Base-by-base conservation (phyloP, 2,888 invertebrate species). In the Chorisops tibialis region DNA sequence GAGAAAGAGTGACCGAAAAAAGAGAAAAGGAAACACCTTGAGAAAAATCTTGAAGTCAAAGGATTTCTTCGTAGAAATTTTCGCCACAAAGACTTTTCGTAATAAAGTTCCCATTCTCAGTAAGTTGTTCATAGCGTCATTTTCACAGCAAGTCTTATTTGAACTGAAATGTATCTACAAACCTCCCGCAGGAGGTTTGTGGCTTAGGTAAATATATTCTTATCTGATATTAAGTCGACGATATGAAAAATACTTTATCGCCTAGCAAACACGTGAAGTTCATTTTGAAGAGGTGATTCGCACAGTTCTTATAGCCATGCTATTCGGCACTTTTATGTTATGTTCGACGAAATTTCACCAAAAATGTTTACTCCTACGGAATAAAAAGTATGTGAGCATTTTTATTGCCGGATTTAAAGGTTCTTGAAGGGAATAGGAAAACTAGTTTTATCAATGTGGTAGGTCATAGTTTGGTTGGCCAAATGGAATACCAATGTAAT, bases 21-120 rank as follows among this genome's bases (percentile, higher is more conserved):
- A n/a, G n/a, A n/a, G n/a, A n/a, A n/a, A n/a, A n/a, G n/a, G n/a
- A n/a, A 30, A 2, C 30, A 30, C 30, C 9, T 30, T 30, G 30
- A 5, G 30, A 2, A 30, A 30, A 30, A 1, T 2, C 30, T 7
- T 19, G 16, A 45, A 45, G 19, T 45, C 45, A 45, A 45, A 45
- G 18, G 16, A 45, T 18, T 16, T 16, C 5, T 30, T 9, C 9
- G 2, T 9, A 30, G 30, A 30, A 7, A 30, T 1, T 30, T 30
- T 7, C 45, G 19, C 11, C 14, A 14, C 18, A 18, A 16, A 45
- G 19, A 45, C 45, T 45, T 2, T 45, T 45, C 18, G 45, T 18
- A 45, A 45, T 45, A 45, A 45, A 45, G 19, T 45, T 6, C 18
- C 45, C 45, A 45, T 16, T 45, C 45, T 45, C 45, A 18, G n/a